Base-by-base conservation (phyloP, 2,797 vertebrate species). In the Enteromius trimaculatus region DNA sequence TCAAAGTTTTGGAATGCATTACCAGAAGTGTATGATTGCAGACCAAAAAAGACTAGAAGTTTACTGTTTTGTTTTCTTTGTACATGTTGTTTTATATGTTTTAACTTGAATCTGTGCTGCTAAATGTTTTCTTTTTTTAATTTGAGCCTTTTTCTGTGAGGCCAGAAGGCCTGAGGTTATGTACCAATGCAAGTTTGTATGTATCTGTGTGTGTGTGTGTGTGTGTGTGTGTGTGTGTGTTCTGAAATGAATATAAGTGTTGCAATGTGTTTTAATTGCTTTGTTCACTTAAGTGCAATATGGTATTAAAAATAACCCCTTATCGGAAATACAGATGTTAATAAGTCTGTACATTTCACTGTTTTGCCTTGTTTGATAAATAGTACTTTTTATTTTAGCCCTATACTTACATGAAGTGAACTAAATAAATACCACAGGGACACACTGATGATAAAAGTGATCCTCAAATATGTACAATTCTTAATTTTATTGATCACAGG, bases 251-350 rank as follows among this genome's bases (percentile, higher is more conserved):
- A 29, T 83, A 86, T 70, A 70, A 44, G 68, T 79, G 49, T 44
- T 82, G 60, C 64, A 79, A 70, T 79, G 62, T 58, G 37, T 47
- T 70, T 80, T 14, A 58, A 77, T 77, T 77, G 71, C 85, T 80
- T 66, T 77, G 70, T 80, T 77, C 72, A 82, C 60, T 82, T 66
- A 84, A 77, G 78, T 81, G 78, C 81, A 87, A 81, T 80, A 78
- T 51, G 17, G 70, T 71, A 79, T 77, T 70, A 65, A 80, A 76
- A 62, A 75, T 17, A 17, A 34, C 10, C 23, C 71, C 23, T 62
- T 68, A 64, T 66, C 34, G 21, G n/a, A 53, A 62, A 81, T 74
- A 51, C 66, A 77, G 6, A 74, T 58, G 13, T 78, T 81, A 69
- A 62, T 60, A 23, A 53, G 31, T 31, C 29, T 64, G 26, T 34